These are phyloP conservation scores for Sminthopsis crassicaudata DNA, from an alignment of 2,113 vertebrate species.

Conservation along the genomic window DNA sequence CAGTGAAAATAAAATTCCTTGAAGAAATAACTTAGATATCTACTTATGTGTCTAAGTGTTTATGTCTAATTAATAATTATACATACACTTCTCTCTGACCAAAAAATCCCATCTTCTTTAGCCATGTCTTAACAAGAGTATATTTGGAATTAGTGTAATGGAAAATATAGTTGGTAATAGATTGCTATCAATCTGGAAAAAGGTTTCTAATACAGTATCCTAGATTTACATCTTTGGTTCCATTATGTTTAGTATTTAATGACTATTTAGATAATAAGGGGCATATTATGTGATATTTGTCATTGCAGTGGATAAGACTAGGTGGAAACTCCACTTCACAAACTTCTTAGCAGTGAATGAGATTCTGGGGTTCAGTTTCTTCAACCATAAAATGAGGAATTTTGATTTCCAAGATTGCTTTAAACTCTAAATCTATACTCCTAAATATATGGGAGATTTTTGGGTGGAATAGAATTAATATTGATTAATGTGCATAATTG, in stretches of 20 bases:
- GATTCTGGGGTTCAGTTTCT: background rate
- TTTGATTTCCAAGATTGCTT: background rate
- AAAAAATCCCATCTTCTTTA: background rate
- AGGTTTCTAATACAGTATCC: background rate
- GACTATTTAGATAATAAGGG: background rate
- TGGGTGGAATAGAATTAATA: too few relatives aligned
- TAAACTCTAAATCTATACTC: background rate
- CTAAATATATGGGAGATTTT: too few relatives aligned
- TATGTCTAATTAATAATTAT: constrained; percentile 8
- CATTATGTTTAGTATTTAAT: background rate
- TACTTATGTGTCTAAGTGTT: constrained; percentile 21
- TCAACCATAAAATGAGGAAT: background rate
- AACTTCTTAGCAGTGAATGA: background rate
- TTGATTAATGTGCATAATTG: background rate
- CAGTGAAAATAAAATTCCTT: constrained; percentile 43
- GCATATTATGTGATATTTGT: background rate
- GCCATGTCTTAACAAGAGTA: background rate
- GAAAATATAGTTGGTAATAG: background rate
- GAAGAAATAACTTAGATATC: background rate
- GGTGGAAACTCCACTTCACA: background rate
- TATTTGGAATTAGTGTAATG: background rate
- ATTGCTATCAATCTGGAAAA: background rate
- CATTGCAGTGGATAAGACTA: background rate
- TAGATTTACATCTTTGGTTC: background rate
- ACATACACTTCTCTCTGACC: background rate